These are phyloP conservation scores for Aphaenogaster floridana DNA, from an alignment of 1,140 invertebrate species.

Conservation along the genomic window DNA sequence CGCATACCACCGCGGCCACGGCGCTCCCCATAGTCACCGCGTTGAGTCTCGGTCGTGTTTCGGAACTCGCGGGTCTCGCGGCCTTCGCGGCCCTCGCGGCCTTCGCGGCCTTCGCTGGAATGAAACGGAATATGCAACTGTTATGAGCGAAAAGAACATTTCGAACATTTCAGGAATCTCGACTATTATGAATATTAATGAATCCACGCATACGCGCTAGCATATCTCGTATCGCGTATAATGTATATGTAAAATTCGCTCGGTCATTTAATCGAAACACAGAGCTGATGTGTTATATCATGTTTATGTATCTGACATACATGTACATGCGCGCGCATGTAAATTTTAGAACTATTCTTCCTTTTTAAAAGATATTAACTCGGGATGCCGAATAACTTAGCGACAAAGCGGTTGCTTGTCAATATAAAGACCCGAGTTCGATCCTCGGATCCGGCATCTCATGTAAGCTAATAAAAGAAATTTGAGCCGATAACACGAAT, in stretches of 20 bases:
- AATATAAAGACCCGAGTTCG: neutral
- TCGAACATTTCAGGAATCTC: neutral
- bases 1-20: constrained; percentile 76
- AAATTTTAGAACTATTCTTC: neutral
- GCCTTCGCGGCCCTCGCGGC: constrained; percentile 80
- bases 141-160: neutral
- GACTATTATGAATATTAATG: neutral
- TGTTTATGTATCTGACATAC: neutral
- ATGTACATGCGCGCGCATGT: neutral
- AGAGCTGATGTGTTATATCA: neutral
- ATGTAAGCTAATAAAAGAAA: neutral
- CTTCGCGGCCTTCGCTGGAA: constrained; percentile 81
- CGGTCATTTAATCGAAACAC: neutral
- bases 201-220: neutral
- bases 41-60: constrained; percentile 76
- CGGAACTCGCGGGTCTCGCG: constrained; percentile 80
- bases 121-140: constrained; percentile 28
- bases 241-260: neutral
- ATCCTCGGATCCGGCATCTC: neutral
- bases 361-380: neutral
- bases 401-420: neutral
- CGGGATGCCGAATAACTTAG: neutral
- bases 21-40: constrained; percentile 77
- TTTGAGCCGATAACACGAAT: neutral
- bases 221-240: neutral